Percentiles rank a stretch among this genome's conserved stretches.
phyloP scores from a whole-genome alignment of 2,888 invertebrate species.

The Pinctada fucata region DNA sequence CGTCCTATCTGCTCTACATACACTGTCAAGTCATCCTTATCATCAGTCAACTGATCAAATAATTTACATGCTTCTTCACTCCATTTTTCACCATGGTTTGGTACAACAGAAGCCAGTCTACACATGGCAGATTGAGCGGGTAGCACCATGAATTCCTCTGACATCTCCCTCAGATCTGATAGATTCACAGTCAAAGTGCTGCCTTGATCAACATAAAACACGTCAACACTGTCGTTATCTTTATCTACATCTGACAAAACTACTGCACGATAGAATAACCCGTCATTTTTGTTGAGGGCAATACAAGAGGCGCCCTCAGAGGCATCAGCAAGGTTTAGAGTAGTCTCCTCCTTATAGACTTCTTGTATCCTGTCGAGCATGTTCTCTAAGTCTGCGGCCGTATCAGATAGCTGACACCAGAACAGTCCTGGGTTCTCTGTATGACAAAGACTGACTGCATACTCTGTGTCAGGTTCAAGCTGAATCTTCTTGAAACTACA shows the following conservation, averaged over 20 bases:
- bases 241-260: slow-evolving; percentile 33
- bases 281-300: slow-evolving; percentile 39
- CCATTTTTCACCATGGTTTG: slow-evolving; percentile 41
- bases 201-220: slow-evolving; percentile 64
- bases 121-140: slow-evolving; percentile 68
- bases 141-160: slow-evolving; percentile 52
- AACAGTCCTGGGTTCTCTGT: slow-evolving; percentile 54
- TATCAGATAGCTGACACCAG: slow-evolving; percentile 57
- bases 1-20: slow-evolving; percentile 18
- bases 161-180: slow-evolving; percentile 50
- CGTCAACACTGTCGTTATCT: slow-evolving; percentile 38
- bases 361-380: slow-evolving; percentile 52
- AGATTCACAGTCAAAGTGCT: slow-evolving; percentile 40
- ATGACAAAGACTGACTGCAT: slow-evolving; percentile 43
- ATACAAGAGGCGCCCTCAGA: slow-evolving; percentile 35
- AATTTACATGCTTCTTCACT: slow-evolving; percentile 38
- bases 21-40: slow-evolving; percentile 37
- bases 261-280: slow-evolving; percentile 49
- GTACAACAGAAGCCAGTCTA: slow-evolving; percentile 50
- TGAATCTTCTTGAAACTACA: slow-evolving; percentile 4
- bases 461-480: slow-evolving; percentile 23
- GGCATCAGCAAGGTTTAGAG: background rate
- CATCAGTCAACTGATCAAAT: slow-evolving; percentile 49
- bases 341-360: slow-evolving; percentile 41
- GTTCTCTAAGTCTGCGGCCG: slow-evolving; percentile 42